Evolutionary conservation across 2,113 vertebrate genomes (phyloP).

Genomic region (Martes martes): DNA sequence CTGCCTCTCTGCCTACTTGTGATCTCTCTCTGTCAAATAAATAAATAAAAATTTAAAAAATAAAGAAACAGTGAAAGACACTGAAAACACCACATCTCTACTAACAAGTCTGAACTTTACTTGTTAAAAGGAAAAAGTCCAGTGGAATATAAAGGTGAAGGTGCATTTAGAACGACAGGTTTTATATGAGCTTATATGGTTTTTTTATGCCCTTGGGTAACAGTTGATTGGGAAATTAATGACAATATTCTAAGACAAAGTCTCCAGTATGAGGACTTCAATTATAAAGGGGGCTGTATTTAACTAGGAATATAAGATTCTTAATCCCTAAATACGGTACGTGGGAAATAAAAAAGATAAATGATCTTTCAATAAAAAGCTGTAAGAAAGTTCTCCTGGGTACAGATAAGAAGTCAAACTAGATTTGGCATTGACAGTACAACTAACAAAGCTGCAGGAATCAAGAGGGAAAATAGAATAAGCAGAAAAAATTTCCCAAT

Average conservation of each 20-base stretch:
- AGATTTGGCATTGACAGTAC: neutral
- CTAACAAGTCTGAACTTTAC: neutral
- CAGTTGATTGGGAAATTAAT: conserved; percentile 1
- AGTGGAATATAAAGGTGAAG: neutral
- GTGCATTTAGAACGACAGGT: neutral
- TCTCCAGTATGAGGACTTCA: neutral
- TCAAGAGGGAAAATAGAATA: neutral
- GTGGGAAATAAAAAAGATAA: conserved; percentile 36
- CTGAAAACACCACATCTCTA: conserved; percentile 31
- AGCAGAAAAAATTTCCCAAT: neutral
- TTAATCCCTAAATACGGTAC: conserved; percentile 39
- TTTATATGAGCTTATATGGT: conserved; percentile 17
- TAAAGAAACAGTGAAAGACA: conserved; percentile 28
- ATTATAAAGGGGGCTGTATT: neutral
- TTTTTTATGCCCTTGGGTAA: conserved; percentile 16
- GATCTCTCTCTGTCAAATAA: too few species aligned
- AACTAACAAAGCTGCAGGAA: neutral
- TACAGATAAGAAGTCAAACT: neutral
- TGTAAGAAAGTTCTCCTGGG: neutral
- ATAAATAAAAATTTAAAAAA: too few species aligned
- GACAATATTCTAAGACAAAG: conserved; percentile 30
- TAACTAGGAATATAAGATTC: neutral
- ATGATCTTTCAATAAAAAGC: conserved; percentile 37
- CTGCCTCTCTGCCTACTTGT: too few species aligned
- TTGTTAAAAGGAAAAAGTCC: conserved; percentile 6